A percentile compares a stretch with the other conserved stretches of the same genome.
These are phyloP conservation scores for Trichopoda pennipes DNA, from an alignment of 2,888 invertebrate genomes.

Conservation along the genomic window DNA sequence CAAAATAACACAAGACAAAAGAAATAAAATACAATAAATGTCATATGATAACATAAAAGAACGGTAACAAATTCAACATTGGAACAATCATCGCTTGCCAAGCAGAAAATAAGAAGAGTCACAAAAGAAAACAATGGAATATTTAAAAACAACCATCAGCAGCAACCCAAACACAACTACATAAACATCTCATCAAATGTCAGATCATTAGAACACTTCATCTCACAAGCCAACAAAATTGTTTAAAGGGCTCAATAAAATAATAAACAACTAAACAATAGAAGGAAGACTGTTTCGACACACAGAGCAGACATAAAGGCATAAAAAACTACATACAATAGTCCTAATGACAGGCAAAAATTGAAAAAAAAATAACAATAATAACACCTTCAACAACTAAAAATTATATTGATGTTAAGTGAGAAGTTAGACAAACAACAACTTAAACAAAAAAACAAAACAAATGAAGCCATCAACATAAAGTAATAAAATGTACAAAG, in stretches of 20 bases:
- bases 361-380: conserved; percentile 14
- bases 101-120: conserved; percentile 62
- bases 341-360: conserved; percentile 61
- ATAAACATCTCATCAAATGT: conserved; percentile 63
- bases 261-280: conserved; percentile 40
- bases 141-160: conserved; percentile 54
- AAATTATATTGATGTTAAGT: conserved; percentile 55
- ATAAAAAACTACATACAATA: conserved; percentile 20
- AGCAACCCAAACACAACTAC: conserved; percentile 25
- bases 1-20: conserved; percentile 5
- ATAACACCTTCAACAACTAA: conserved; percentile 29
- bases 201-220: conserved; percentile 50
- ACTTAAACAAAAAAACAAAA: conserved; percentile 8
- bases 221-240: neutral
- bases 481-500: conserved; percentile 25
- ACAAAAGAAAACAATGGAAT: conserved; percentile 63
- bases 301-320: conserved; percentile 29
- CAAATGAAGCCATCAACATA: conserved; percentile 52
- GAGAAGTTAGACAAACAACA: conserved; percentile 57
- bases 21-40: conserved; percentile 21
- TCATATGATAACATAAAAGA: neutral
- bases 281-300: conserved; percentile 16
- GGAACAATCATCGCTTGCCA: conserved; percentile 45
- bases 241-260: conserved; percentile 46
- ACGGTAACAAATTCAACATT: conserved; percentile 1